Percentiles rank a stretch among this genome's conserved stretches.
These are phyloP conservation scores for Mohoua ochrocephala DNA, from an alignment of 2,113 vertebrate genomes.

Conservation along the genomic window DNA sequence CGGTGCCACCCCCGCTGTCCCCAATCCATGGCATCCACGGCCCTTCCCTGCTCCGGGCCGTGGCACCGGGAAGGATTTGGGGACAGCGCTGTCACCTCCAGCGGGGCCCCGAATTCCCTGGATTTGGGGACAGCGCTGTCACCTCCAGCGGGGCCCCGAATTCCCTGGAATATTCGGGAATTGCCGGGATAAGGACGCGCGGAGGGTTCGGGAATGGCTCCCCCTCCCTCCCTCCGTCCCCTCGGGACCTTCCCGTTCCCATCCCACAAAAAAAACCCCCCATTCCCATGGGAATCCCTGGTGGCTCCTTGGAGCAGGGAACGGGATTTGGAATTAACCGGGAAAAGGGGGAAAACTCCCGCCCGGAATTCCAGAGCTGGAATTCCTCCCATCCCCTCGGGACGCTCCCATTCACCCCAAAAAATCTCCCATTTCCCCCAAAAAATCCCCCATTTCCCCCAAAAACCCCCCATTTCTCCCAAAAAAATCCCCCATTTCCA, in stretches of 20 bases:
- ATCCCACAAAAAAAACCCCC: not conserved
- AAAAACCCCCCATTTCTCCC: too few relatives aligned
- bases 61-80: not conserved
- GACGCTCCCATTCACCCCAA: not conserved
- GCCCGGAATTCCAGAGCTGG: not conserved
- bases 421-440: too few relatives aligned
- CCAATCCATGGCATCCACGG: not conserved
- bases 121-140: accelerated
- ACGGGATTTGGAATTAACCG: not conserved
- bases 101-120: not conserved
- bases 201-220: not conserved
- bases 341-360: not conserved
- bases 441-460: too few relatives aligned
- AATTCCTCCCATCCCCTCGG: accelerated
- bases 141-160: too few relatives aligned
- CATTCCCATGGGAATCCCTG: too few relatives aligned
- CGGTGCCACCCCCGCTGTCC: too few relatives aligned
- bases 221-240: not conserved
- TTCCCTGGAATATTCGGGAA: not conserved
- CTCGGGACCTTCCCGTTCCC: not conserved
- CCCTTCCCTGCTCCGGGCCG: too few relatives aligned
- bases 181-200: accelerated
- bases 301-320: not conserved
- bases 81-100: not conserved
- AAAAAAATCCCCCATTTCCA: not conserved